Base-by-base conservation (phyloP, 2,797 vertebrate species). In the Uromys caudimaculatus region DNA sequence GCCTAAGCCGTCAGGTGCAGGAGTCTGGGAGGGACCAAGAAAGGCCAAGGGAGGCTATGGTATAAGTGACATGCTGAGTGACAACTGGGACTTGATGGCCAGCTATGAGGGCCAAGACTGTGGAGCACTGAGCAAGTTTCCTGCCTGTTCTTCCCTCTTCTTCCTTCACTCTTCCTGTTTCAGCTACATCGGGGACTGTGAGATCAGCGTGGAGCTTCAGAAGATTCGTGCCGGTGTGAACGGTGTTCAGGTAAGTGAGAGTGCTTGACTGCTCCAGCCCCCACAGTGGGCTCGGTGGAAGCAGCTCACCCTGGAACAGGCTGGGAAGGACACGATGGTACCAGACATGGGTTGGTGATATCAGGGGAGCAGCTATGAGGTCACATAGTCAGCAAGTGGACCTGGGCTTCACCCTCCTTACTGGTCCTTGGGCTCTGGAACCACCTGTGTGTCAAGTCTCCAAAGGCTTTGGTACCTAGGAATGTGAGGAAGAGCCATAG, bases 161-260 rank as follows among this genome's bases (percentile, higher is more conserved):
- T 38, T 35, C 86, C 64, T 50, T 4, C 2, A 38, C 32, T 47
- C 21, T 44, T 23, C 82, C 96, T 81, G 62, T 98, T 97, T 91
- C 98, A 99, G 99, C 96, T 99, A 99, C 12, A 96, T 98, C 0
- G 99, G 99, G 2, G 99, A 99, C 93, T 99, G 99, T 84, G 99
- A 99, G 98, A 99, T 99, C 86, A 99, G 99, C 6, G 98, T 99
- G 92, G 98, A 99, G 32, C 98, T 99, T 98, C 99, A 99, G 64
- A 97, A 99, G 62, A 98, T 99, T 73, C 99, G 98, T 38, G 99
- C 99, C 27, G 99, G 99, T 10, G 97, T 99, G 94, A 99, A 99
- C 64, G 99, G 99, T 12, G 38, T 99, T 12, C 99, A 99, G 98
- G 99, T 99, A 95, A 6, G 98, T 97, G 71, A 27, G 27, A 56